These are phyloP conservation scores for Scomber colias DNA, from an alignment of 2,113 vertebrate species.

Conservation along the genomic window DNA sequence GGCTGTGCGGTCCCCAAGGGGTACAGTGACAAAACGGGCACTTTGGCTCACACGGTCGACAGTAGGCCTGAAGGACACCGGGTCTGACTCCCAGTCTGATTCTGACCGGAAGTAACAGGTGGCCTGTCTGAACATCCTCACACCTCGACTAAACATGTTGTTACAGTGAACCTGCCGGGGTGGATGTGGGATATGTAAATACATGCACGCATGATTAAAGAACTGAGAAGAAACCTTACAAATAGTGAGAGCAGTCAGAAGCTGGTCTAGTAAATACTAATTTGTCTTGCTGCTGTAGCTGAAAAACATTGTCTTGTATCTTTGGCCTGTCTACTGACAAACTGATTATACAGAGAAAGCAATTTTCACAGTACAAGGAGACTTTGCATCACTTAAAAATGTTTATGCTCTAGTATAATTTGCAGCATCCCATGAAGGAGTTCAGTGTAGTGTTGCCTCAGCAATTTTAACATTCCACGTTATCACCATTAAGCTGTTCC, in stretches of 20 bases:
- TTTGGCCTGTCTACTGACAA: slow-evolving; percentile 22
- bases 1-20: slow-evolving; percentile 93
- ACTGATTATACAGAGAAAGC: slow-evolving; percentile 31
- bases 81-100: slow-evolving; percentile 90
- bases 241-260: neutral
- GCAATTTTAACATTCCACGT: slow-evolving; percentile 10
- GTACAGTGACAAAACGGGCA: slow-evolving; percentile 92
- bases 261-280: slow-evolving; percentile 31
- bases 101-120: slow-evolving; percentile 93
- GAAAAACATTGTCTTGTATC: slow-evolving; percentile 14
- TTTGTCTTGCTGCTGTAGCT: slow-evolving; percentile 4
- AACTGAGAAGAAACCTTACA: neutral
- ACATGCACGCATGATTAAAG: neutral
- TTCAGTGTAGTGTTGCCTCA: slow-evolving; percentile 8
- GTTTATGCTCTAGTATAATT: slow-evolving; percentile 15
- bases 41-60: slow-evolving; percentile 90
- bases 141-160: slow-evolving; percentile 94
- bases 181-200: neutral
- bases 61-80: slow-evolving; percentile 87
- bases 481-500: neutral
- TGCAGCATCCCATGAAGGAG: slow-evolving; percentile 19
- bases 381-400: slow-evolving; percentile 1
- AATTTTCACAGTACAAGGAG: slow-evolving; percentile 3
- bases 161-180: slow-evolving; percentile 93
- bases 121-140: slow-evolving; percentile 94